Evolutionary conservation across 2,888 invertebrate species (phyloP), one percentile per base, ranked within the genome.

Genomic region (Autographa pulchrina): DNA sequence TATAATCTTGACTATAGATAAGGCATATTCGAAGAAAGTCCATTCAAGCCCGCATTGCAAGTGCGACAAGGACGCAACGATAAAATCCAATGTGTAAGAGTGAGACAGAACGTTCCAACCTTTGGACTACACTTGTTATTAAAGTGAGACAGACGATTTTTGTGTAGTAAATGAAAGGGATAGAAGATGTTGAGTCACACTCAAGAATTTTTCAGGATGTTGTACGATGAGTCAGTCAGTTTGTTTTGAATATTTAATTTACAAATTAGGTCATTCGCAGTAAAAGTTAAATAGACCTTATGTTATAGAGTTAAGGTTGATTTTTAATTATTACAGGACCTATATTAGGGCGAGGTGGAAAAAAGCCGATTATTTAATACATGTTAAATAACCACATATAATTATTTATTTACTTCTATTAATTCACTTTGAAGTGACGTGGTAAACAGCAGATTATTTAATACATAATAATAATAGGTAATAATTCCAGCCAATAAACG

Each of bases 161-260:
- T 32, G 18, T 56, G n/a, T 18, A 66, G 62, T 38, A 70, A 70
- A 52, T 48, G 68, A 83, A 69, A 81, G 77, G 73, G 83, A 85
- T 67, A 59, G 72, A 63, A 41, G 41, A 70, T 14, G 4, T 31
- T 84, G 84, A 84, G 73, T 84, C 84, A 84, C 58, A 18, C 9
- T 2, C 13, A 60, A 70, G 32, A 61, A 48, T 73, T 74, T 75
- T 83, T 82, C 66, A 73, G 80, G 68, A 73, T 74, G 56, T 7
- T 31, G 58, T n/a, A 41, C 56, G 43, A 58, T 84, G 84, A 83
- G 71, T 83, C 84, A 83, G 64, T 60, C 31, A n/a, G 4, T 68
- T 31, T 62, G 48, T 64, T 59, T 25, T 18, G 56, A 61, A 65
- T 32, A 35, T 25, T 48, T 70, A 9, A 62, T 41, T 62, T 38